phyloP scores from a whole-genome alignment of 2,113 vertebrate genomes.

The Orthochromis indermauri region DNA sequence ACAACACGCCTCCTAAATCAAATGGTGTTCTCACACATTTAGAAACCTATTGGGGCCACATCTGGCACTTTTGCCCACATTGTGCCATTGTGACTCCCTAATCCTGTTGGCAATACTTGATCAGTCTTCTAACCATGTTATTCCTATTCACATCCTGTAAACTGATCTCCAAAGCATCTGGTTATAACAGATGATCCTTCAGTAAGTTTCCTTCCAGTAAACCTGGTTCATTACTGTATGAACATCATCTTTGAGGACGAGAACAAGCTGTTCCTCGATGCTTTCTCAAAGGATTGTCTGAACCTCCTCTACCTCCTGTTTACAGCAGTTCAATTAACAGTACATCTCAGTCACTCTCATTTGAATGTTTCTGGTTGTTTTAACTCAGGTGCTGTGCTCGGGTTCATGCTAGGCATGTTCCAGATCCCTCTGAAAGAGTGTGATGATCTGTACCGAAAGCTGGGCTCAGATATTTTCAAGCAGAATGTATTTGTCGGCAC shows the following conservation, averaged over 20 bases:
- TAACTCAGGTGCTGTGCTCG: slow-evolving; percentile 85
- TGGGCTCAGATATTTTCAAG: slow-evolving; percentile 93
- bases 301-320: background rate
- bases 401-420: slow-evolving; percentile 92
- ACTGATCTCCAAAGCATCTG: background rate
- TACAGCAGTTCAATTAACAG: background rate
- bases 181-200: background rate
- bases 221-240: background rate
- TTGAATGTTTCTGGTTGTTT: background rate
- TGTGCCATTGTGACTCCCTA: background rate
- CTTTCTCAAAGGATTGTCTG: background rate
- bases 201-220: background rate
- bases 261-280: background rate
- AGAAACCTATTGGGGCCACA: slow-evolving; percentile 12
- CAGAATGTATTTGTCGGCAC: slow-evolving; percentile 95
- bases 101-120: background rate
- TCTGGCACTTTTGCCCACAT: background rate
- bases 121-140: background rate
- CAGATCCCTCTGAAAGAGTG: slow-evolving; percentile 88
- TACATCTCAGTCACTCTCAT: background rate
- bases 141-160: background rate
- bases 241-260: background rate
- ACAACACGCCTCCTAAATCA: background rate
- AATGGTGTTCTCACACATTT: background rate
- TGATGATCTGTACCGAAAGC: slow-evolving; percentile 86